phyloP scores from a whole-genome alignment of 2,113 vertebrate genomes.

The Pluvialis apricaria region DNA sequence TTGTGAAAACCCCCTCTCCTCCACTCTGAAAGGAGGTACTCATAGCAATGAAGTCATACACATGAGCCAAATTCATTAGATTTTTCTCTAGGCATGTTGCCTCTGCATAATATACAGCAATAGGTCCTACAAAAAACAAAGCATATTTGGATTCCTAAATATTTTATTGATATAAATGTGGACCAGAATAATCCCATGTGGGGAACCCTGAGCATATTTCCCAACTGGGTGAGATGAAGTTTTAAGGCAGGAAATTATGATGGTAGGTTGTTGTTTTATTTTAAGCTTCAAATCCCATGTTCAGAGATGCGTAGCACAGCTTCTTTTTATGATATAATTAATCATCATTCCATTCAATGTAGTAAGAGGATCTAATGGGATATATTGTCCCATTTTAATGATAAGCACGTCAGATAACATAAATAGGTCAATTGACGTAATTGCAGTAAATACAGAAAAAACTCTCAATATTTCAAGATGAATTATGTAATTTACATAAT shows the following conservation, averaged over 20 bases:
- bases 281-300: slow-evolving; percentile 57
- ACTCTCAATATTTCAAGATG: slow-evolving; percentile 59
- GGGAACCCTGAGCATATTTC: not conserved
- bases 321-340: slow-evolving; percentile 71
- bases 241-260: slow-evolving; percentile 1
- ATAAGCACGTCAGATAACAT: slow-evolving; percentile 71
- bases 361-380: slow-evolving; percentile 73
- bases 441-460: slow-evolving; percentile 71
- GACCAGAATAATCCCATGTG: not conserved
- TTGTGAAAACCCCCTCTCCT: not conserved
- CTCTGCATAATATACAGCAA: not conserved
- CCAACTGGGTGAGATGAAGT: not conserved
- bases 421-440: slow-evolving; percentile 80
- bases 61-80: not conserved
- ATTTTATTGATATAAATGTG: not conserved
- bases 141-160: not conserved
- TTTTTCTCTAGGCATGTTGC: not conserved
- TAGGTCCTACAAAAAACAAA: not conserved
- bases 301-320: slow-evolving; percentile 64
- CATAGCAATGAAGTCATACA: not conserved
- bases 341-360: slow-evolving; percentile 58
- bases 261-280: slow-evolving; percentile 24
- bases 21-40: not conserved
- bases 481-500: slow-evolving; percentile 74
- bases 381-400: slow-evolving; percentile 74